Base-by-base conservation (phyloP, 2,113 vertebrate species). In the Salvator merianae region DNA sequence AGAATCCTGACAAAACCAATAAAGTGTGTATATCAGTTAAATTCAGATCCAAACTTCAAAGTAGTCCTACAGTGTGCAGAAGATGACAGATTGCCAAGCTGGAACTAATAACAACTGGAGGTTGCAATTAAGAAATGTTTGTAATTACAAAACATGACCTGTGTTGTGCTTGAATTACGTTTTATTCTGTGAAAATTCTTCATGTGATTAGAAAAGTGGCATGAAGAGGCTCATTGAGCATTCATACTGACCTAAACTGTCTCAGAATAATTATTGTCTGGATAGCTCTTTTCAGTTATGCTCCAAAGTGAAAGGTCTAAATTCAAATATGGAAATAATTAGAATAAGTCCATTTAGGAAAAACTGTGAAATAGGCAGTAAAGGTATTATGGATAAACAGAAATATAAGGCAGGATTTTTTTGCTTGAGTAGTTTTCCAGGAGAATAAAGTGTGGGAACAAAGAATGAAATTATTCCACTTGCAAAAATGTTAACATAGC, bases 131-230 rank as follows among this genome's bases (percentile, higher is more conserved):
- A 73, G 28, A 47, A 72, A 78, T 47, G 79, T 14, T 63, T 84
- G 9, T 82, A 77, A 82, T 36, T 77, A 32, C 73, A 71, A 28
- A 71, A 26, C 6, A 5, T 66, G 24, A 53, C 59, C 74, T 86
- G 2, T 70, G 7, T 9, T 71, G 2, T 59, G 6, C 36, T 72
- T 83, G 82, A 76, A 78, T 34, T 36, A 86, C 36, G 20, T 76
- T 32, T 75, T 70, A 59, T 34, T 73, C 77, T 59, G 3, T 0
- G 0, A 0, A n/a, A n/a, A 0, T 32, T 26, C 32, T 63, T 53
- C 4, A 18, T 79, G 7, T 77, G 80, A 63, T 28, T 81, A 50
- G 13, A 78, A n/a, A 71, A 73, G 8, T 73, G 18, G 30, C 69
- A 26, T 80, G 73, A 90, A 88, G 9, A 38, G 55, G 18, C 34